phyloP scores from a whole-genome alignment of 2,113 vertebrate species.

The Microcebus murinus region DNA sequence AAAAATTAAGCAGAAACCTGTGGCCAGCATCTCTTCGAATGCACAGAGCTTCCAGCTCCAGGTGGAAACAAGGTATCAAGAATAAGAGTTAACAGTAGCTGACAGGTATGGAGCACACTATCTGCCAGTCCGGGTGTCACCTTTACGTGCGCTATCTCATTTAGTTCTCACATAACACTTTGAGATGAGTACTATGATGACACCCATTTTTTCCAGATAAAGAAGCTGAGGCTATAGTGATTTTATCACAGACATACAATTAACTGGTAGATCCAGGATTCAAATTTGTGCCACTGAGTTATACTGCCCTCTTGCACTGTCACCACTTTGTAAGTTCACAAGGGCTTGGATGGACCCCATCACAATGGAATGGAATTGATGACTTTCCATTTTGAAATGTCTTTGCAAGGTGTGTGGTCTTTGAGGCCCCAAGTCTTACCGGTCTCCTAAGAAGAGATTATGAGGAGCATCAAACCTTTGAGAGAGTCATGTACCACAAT shows the following conservation, averaged over 20 bases:
- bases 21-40: background rate
- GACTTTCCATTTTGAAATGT: background rate
- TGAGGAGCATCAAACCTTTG: background rate
- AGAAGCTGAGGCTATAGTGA: background rate
- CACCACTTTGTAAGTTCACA: background rate
- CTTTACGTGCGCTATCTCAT: background rate
- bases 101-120: rapidly evolving
- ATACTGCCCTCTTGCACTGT: too few species aligned
- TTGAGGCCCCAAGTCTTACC: background rate
- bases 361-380: background rate
- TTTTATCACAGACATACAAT: background rate
- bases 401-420: background rate
- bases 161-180: background rate
- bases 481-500: background rate
- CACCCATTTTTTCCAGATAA: background rate
- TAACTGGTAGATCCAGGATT: background rate
- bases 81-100: background rate
- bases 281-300: background rate
- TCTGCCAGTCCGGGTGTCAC: background rate
- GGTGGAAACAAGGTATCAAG: background rate
- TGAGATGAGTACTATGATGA: background rate
- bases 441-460: background rate
- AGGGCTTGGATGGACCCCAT: background rate
- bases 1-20: background rate
- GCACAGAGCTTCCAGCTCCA: background rate